Evolutionary conservation across 2,888 invertebrate species (phyloP).

Genomic region (Noctua janthina): DNA sequence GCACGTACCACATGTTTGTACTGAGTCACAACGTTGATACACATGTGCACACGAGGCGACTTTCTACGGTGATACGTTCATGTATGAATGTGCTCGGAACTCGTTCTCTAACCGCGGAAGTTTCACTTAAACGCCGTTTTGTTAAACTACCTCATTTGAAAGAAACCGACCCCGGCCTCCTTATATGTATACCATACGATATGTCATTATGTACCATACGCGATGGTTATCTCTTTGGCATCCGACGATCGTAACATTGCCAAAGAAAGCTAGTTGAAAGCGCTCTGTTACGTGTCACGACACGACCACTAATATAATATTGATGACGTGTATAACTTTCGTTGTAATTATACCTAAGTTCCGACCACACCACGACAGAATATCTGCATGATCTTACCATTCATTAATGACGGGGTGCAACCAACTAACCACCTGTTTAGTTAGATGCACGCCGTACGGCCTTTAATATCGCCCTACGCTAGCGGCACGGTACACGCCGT

Average conservation of each 20-base stretch:
- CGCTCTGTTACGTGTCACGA: neutral
- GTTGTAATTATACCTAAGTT: neutral
- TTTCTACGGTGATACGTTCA: conserved; percentile 38
- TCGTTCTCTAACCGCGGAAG: conserved; percentile 31
- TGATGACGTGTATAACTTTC: neutral
- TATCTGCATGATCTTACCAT: neutral
- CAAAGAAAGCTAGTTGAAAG: conserved; percentile 22
- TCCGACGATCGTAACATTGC: conserved; percentile 1
- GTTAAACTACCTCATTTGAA: conserved; percentile 50
- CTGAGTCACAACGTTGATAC: neutral
- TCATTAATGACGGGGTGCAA: neutral
- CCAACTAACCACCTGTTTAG: neutral
- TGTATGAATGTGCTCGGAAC: conserved; percentile 25
- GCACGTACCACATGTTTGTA: neutral
- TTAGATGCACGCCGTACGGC: neutral
- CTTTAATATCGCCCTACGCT: too few species aligned
- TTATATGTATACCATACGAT: neutral
- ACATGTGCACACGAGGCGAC: conserved; percentile 7
- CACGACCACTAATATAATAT: neutral
- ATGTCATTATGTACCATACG: neutral
- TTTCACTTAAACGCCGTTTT: conserved; percentile 55
- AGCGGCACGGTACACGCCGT: neutral
- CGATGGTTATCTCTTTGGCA: neutral
- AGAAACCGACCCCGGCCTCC: conserved; percentile 14
- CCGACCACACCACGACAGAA: neutral